Conservation (phyloP, 2,888 invertebrate genomes). For the Machimus rusticus region DNA sequence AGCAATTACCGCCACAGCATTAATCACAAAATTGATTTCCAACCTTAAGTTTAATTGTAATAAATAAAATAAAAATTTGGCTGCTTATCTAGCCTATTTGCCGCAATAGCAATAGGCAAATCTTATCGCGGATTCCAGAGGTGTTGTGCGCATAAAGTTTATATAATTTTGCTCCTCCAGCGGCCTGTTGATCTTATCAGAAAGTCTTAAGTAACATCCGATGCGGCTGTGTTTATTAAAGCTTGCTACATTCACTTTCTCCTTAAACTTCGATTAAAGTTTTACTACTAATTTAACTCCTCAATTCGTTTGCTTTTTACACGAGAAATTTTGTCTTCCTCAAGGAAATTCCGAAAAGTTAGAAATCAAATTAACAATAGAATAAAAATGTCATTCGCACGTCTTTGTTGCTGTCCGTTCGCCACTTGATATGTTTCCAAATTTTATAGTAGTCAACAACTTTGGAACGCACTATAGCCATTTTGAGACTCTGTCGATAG, state of each 20-base stretch:
- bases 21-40: background rate
- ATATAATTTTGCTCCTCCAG: background rate
- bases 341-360: conserved; percentile 1
- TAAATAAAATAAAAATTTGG: conserved; percentile 24
- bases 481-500: conserved; percentile 39
- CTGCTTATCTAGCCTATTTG: background rate
- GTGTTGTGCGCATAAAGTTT: conserved; percentile 30
- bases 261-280: background rate
- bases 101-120: background rate
- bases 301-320: background rate
- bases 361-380: conserved; percentile 13
- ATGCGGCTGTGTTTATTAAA: conserved; percentile 19
- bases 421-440: conserved; percentile 85
- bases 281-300: background rate
- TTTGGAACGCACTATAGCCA: conserved; percentile 45
- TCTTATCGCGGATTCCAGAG: conserved; percentile 12
- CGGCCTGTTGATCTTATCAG: background rate
- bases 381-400: conserved; percentile 20
- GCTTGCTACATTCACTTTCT: background rate
- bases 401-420: conserved; percentile 54
- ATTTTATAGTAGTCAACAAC: conserved; percentile 67
- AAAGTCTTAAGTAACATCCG: conserved; percentile 34
- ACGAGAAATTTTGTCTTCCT: conserved; percentile 3
- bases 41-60: conserved; percentile 13
- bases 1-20: background rate